A percentile compares a stretch with the other conserved stretches of the same genome.
These are phyloP conservation scores for Globia sparganii DNA, from an alignment of 2,888 invertebrate genomes.

Conservation along the genomic window DNA sequence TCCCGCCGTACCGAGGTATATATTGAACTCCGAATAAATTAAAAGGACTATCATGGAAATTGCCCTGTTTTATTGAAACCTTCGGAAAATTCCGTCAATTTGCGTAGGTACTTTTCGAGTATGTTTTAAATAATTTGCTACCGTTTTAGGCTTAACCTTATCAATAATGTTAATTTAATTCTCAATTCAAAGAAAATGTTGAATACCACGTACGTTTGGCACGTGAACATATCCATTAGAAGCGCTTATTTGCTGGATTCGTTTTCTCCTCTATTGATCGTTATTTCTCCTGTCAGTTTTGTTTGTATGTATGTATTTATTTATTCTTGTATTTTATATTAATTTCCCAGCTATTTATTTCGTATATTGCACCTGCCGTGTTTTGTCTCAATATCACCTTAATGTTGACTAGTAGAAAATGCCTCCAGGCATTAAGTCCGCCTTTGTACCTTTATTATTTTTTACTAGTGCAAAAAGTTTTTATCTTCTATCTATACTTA, in stretches of 20 bases:
- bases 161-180: background rate
- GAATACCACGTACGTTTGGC: background rate
- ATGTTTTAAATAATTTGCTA: background rate
- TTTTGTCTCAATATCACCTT: too few relatives aligned
- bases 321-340: background rate
- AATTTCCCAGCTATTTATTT: too few relatives aligned
- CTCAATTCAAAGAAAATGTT: background rate
- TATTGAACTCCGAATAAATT: slow-evolving; percentile 78
- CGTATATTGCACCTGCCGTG: too few relatives aligned
- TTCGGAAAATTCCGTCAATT: slow-evolving; percentile 12
- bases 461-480: too few relatives aligned
- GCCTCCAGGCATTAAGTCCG: too few relatives aligned
- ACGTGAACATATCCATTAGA: background rate
- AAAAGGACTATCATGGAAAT: slow-evolving; percentile 76
- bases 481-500: too few relatives aligned
- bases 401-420: too few relatives aligned
- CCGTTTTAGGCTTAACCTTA: background rate
- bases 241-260: background rate
- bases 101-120: background rate
- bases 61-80: slow-evolving; percentile 50
- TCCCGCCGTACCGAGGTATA: slow-evolving; percentile 65
- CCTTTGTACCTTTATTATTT: too few relatives aligned
- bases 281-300: background rate
- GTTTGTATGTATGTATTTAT: background rate
- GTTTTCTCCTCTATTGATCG: background rate